These are phyloP conservation scores for Platerodrilus igneus DNA, from an alignment of 2,888 invertebrate genomes.

Conservation along the genomic window DNA sequence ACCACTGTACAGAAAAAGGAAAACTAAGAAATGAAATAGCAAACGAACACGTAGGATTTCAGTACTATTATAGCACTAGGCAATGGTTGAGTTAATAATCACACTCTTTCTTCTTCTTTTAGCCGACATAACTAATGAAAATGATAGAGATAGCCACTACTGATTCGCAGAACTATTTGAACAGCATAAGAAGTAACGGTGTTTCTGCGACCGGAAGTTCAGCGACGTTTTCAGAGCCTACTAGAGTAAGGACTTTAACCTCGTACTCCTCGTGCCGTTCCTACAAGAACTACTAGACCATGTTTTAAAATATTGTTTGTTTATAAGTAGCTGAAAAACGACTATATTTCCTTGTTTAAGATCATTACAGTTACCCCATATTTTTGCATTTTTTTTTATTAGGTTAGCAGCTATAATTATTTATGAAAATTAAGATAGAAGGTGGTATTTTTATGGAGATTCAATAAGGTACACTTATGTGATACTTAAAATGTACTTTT, in stretches of 20 bases:
- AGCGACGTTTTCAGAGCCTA: conserved; percentile 43
- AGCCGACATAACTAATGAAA: background rate
- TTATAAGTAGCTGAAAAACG: too few species aligned
- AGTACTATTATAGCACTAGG: conserved; percentile 13
- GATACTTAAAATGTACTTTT: too few species aligned
- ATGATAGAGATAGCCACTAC: conserved; percentile 13
- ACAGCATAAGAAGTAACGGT: conserved; percentile 38
- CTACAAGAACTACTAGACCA: too few species aligned
- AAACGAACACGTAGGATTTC: conserved; percentile 20
- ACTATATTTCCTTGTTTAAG: too few species aligned
- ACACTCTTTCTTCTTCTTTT: conserved; percentile 11
- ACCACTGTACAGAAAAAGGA: conserved; percentile 22
- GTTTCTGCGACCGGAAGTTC: conserved; percentile 45
- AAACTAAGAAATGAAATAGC: conserved; percentile 21
- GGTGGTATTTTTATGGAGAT: too few species aligned
- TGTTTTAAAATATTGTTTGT: too few species aligned
- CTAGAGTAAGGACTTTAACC: conserved; percentile 48
- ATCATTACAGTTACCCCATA: too few species aligned
- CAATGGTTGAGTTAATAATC: conserved; percentile 15
- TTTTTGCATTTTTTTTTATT: too few species aligned
- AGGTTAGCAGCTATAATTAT: too few species aligned
- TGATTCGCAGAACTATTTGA: conserved; percentile 21
- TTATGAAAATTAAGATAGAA: too few species aligned
- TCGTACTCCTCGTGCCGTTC: conserved; percentile 34
- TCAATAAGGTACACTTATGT: too few species aligned